Percentiles rank a stretch among this genome's conserved stretches.
Conservation (phyloP, 2,113 vertebrate species). For the Lepisosteus osseus region DNA sequence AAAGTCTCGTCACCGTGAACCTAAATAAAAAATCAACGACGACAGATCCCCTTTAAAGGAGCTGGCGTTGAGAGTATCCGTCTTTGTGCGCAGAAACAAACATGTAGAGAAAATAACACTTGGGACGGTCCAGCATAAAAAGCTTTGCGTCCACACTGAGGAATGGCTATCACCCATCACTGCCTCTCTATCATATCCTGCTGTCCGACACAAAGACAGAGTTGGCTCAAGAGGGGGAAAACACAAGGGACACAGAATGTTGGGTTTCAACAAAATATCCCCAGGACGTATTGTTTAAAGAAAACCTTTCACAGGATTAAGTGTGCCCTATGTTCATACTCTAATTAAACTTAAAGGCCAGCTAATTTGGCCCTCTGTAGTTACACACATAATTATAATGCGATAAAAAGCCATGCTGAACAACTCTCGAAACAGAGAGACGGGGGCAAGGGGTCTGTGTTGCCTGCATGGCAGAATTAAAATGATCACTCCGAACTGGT, state of each 20-base stretch:
- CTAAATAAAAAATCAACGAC: too few species aligned
- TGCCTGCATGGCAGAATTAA: not conserved
- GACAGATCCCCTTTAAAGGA: too few species aligned
- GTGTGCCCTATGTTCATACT: slow-evolving; percentile 63
- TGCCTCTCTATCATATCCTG: too few species aligned
- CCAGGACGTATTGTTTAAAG: slow-evolving; percentile 27
- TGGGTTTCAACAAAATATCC: not conserved
- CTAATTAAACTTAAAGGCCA: slow-evolving; percentile 68
- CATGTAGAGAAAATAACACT: too few species aligned
- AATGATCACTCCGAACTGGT: not conserved
- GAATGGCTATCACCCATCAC: too few species aligned
- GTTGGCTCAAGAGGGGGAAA: too few species aligned
- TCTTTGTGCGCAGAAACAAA: too few species aligned
- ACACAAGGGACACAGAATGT: not conserved
- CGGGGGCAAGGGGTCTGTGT: not conserved
- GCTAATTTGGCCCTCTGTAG: slow-evolving; percentile 64
- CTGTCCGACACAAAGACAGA: too few species aligned
- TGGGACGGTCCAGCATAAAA: too few species aligned
- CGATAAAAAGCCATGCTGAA: slow-evolving; percentile 59
- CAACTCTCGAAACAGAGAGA: slow-evolving; percentile 25
- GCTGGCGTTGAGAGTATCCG: too few species aligned
- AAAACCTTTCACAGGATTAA: slow-evolving; percentile 56
- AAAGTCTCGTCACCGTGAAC: too few species aligned
- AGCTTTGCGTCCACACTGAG: too few species aligned
- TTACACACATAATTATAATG: slow-evolving; percentile 38